These are phyloP conservation scores for Lepidocolaptes lacrymiger DNA, from an alignment of 2,797 vertebrate genomes.

Conservation along the genomic window DNA sequence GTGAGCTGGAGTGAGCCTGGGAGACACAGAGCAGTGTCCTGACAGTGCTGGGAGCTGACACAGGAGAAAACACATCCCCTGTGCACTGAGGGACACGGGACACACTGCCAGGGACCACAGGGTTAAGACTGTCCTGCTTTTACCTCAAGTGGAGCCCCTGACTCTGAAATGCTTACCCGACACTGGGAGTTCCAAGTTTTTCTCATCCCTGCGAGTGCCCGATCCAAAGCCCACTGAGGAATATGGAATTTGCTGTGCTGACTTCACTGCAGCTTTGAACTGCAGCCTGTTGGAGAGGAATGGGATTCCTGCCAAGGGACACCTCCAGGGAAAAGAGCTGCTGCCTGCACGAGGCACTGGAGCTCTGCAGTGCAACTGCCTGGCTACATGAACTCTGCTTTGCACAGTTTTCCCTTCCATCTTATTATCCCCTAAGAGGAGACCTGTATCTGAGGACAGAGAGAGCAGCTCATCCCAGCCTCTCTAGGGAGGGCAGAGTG, in stretches of 20 bases:
- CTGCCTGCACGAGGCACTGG: not conserved
- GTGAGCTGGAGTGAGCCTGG: not conserved
- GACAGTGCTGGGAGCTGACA: not conserved
- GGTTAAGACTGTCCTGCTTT: not conserved
- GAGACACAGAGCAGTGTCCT: not conserved
- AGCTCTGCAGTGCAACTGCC: not conserved
- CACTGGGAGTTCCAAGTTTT: conserved; percentile 3
- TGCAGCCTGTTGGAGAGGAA: not conserved
- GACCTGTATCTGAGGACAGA: not conserved
- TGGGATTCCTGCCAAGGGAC: conserved; percentile 12
- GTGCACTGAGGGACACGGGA: not conserved
- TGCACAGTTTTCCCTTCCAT: not conserved
- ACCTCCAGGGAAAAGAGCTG: conserved; percentile 41
- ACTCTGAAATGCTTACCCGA: conserved; percentile 5
- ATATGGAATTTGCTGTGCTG: conserved; percentile 59
- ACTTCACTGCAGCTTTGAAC: conserved; percentile 45
- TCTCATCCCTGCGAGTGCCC: conserved; percentile 40
- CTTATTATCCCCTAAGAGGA: not conserved
- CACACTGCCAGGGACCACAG: not conserved
- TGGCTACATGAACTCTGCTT: not conserved
- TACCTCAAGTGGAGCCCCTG: not conserved
- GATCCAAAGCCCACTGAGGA: conserved; percentile 41
- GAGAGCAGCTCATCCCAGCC: not conserved
- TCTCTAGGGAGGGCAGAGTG: not conserved
- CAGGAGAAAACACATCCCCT: not conserved